phyloP scores from a whole-genome alignment of 2,888 invertebrate genomes.

The Mesochorus sp. region DNA sequence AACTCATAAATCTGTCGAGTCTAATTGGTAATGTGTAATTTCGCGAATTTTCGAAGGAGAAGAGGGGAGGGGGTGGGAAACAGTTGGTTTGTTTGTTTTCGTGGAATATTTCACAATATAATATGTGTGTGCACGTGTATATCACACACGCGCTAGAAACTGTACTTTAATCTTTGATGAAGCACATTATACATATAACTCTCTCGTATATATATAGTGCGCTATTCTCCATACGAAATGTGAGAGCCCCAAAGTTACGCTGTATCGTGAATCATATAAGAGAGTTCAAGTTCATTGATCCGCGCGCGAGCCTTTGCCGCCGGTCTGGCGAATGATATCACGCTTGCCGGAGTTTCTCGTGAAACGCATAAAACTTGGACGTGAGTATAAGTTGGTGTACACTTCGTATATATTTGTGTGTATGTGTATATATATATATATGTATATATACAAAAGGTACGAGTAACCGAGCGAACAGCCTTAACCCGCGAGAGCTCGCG shows the following conservation, averaged over 20 bases:
- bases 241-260: conserved; percentile 29
- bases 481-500: conserved; percentile 17
- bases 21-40: conserved; percentile 38
- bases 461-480: conserved; percentile 7
- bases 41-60: conserved; percentile 1
- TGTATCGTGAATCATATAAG: conserved; percentile 46
- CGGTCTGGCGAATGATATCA: conserved; percentile 56
- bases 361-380: conserved; percentile 65
- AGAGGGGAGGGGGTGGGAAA: background rate
- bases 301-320: conserved; percentile 32
- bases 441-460: too few species aligned
- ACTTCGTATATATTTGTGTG: background rate
- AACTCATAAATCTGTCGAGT: conserved; percentile 28
- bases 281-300: conserved; percentile 67
- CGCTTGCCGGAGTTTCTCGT: conserved; percentile 62
- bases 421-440: conserved; percentile 31
- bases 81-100: conserved; percentile 51
- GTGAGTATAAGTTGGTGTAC: conserved; percentile 2
- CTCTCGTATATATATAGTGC: background rate
- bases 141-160: background rate
- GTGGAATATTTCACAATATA: conserved; percentile 48
- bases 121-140: too few species aligned
- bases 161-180: conserved; percentile 18
- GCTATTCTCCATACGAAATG: conserved; percentile 32
- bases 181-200: background rate